Evolutionary conservation across 2,797 vertebrate species (phyloP).

Genomic region (Dallia pectoralis): DNA sequence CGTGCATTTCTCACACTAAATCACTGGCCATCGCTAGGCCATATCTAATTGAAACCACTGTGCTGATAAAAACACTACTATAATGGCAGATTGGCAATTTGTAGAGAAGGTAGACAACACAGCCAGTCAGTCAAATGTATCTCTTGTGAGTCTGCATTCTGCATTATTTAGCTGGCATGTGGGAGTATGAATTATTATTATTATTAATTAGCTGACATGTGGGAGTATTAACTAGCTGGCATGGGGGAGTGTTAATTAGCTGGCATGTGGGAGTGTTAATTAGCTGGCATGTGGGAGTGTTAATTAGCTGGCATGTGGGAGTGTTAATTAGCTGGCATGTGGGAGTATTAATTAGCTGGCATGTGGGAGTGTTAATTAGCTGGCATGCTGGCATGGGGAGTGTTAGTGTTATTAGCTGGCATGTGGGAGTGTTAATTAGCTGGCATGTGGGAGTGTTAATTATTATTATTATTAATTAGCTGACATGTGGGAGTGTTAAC

Average conservation of each 20-base stretch:
- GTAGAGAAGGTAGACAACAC: constrained; percentile 1
- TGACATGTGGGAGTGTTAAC: constrained; percentile 53
- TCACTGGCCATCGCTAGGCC: constrained; percentile 21
- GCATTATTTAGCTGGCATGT: no score
- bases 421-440: no score
- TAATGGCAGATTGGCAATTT: background rate
- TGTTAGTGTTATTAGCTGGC: no score
- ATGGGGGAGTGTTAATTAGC: no score
- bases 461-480: no score
- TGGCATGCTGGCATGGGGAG: constrained; percentile 60
- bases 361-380: constrained; percentile 57
- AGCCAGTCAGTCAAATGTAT: constrained; percentile 41
- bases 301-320: no score
- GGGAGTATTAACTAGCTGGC: no score
- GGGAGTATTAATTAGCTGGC: no score
- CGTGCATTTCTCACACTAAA: constrained; percentile 26
- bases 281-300: no score
- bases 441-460: no score
- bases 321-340: no score
- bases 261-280: no score
- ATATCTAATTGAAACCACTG: constrained; percentile 2
- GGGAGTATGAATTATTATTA: constrained; percentile 60
- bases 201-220: constrained; percentile 58
- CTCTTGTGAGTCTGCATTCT: constrained; percentile 35
- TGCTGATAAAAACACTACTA: background rate